Conservation (phyloP, 2,888 invertebrate species). For the Tribolium freemani region DNA sequence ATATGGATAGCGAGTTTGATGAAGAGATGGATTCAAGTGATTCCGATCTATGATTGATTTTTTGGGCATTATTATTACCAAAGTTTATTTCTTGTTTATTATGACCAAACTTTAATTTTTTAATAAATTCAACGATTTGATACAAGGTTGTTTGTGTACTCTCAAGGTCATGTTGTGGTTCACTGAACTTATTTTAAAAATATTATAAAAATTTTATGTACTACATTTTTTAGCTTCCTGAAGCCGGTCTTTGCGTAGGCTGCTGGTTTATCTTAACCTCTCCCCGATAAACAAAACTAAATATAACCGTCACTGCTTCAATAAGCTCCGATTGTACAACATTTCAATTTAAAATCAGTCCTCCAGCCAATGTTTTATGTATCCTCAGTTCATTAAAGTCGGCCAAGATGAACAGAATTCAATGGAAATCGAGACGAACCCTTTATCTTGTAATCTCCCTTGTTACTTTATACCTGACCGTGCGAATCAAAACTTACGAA, state of each 20-base stretch:
- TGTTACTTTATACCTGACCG: conserved; percentile 58
- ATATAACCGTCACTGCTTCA: background rate
- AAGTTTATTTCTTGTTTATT: too few relatives aligned
- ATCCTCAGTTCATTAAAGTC: background rate
- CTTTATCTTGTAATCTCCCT: conserved; percentile 51
- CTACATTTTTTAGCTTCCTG: background rate
- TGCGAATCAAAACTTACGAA: conserved; percentile 63
- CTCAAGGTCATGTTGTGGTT: too few relatives aligned
- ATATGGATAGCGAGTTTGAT: conserved; percentile 57
- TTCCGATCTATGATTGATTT: background rate
- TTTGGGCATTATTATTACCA: too few relatives aligned
- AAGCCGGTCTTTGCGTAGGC: background rate
- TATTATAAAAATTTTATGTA: background rate
- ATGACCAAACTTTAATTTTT: too few relatives aligned
- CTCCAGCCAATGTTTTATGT: background rate
- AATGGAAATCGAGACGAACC: conserved; percentile 61
- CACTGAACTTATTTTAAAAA: background rate
- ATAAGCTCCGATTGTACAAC: background rate
- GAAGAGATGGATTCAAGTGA: conserved; percentile 31
- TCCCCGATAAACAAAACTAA: background rate
- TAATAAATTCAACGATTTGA: too few relatives aligned
- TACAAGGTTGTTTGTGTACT: too few relatives aligned
- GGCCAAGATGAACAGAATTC: conserved; percentile 58
- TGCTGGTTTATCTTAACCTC: background rate
- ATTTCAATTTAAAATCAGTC: background rate